These are phyloP conservation scores for Selenia dentaria DNA, from an alignment of 2,888 invertebrate genomes.

Conservation along the genomic window DNA sequence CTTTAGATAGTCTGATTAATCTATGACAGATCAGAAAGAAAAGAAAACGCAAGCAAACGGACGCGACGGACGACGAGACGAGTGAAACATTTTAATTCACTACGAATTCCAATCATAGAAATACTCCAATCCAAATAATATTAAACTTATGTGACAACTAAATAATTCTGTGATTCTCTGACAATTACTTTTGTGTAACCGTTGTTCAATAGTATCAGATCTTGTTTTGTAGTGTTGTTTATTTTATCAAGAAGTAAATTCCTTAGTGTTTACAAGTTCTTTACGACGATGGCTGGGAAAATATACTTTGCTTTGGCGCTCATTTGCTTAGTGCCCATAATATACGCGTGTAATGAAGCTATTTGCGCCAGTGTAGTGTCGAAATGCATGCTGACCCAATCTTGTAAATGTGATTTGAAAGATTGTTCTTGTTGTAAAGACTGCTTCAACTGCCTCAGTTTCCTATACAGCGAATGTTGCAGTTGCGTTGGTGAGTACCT, in stretches of 20 bases:
- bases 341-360: conserved; percentile 93
- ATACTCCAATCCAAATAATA: too few relatives aligned
- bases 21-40: too few relatives aligned
- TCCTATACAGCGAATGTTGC: conserved; percentile 96
- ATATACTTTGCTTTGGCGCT: conserved; percentile 60
- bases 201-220: too few relatives aligned
- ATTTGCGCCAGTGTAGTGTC: conserved; percentile 98
- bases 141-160: too few relatives aligned
- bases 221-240: too few relatives aligned
- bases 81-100: too few relatives aligned
- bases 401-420: conserved; percentile 97
- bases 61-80: too few relatives aligned
- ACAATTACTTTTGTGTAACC: too few relatives aligned
- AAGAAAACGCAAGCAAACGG: too few relatives aligned
- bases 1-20: too few relatives aligned
- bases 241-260: conserved; percentile 46
- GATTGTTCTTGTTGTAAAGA: conserved; percentile 98
- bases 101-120: too few relatives aligned
- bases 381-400: conserved; percentile 97
- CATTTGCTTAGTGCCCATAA: conserved; percentile 64
- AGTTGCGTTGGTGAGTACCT: conserved; percentile 96
- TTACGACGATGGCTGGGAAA: conserved; percentile 64
- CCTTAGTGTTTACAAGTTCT: conserved; percentile 45
- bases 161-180: too few relatives aligned
- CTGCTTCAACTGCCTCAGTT: conserved; percentile 95